These are phyloP conservation scores for Arizona elegans DNA, from an alignment of 2,113 vertebrate genomes.

Conservation along the genomic window DNA sequence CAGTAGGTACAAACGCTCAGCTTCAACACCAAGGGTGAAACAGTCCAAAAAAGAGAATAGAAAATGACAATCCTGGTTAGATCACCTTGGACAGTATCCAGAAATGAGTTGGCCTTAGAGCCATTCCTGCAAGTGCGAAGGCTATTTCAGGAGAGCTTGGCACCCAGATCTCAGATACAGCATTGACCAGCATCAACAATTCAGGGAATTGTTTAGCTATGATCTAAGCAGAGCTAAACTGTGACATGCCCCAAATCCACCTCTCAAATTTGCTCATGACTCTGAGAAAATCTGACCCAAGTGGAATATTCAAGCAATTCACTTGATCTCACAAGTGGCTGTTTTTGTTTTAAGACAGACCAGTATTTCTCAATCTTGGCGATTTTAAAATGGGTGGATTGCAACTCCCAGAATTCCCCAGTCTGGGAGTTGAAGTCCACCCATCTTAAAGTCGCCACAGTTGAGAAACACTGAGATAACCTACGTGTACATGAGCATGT, in stretches of 20 bases:
- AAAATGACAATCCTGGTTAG: neutral
- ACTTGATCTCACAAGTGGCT: neutral
- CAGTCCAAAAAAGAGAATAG: neutral
- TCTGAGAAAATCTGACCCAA: neutral
- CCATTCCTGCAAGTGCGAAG: neutral
- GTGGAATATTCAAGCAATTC: neutral
- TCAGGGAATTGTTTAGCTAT: neutral
- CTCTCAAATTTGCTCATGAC: neutral
- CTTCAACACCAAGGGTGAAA: neutral
- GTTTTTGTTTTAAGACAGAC: neutral
- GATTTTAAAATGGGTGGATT: neutral
- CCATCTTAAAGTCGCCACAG: neutral
- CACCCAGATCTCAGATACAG: neutral
- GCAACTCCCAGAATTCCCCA: neutral
- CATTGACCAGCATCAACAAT: neutral
- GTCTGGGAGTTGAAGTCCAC: neutral
- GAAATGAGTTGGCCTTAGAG: neutral
- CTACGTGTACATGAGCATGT: fast-evolving
- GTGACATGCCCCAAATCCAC: neutral
- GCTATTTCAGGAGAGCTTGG: neutral
- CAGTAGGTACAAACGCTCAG: neutral
- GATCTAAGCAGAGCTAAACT: neutral
- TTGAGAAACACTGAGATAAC: neutral
- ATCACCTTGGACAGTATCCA: neutral
- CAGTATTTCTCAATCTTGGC: no score